phyloP scores from a whole-genome alignment of 2,888 invertebrate genomes.

The Nomada flava region DNA sequence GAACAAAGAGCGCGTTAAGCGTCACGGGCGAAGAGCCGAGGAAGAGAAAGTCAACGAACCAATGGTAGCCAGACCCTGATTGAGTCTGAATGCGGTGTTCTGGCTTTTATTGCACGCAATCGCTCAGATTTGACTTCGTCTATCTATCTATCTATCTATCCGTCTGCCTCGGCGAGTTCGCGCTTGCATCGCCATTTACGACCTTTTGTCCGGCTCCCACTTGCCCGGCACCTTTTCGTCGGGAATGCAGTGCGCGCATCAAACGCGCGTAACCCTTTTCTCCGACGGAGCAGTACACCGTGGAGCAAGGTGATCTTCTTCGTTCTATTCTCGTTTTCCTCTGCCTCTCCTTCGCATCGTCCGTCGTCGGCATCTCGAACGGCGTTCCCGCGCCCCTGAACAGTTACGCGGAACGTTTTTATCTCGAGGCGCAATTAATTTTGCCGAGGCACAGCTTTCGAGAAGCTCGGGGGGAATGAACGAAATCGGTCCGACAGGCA shows the following conservation, averaged over 20 bases:
- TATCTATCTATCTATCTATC: background rate
- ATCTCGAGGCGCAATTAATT: too few species aligned
- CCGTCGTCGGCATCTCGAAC: too few species aligned
- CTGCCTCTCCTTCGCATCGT: background rate
- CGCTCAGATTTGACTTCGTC: constrained; percentile 54
- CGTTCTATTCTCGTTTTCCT: background rate
- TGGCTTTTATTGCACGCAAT: constrained; percentile 68
- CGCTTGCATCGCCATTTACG: constrained; percentile 56
- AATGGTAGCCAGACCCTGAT: constrained; percentile 61
- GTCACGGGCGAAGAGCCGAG: constrained; percentile 63
- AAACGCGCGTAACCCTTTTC: constrained; percentile 24
- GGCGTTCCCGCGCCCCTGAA: too few species aligned
- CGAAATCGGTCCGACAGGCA: background rate
- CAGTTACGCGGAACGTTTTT: too few species aligned
- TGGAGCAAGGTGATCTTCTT: background rate
- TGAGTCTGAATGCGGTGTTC: constrained; percentile 65
- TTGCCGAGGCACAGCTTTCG: too few species aligned
- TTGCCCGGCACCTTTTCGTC: constrained; percentile 41
- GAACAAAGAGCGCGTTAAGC: constrained; percentile 63
- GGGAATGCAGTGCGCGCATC: constrained; percentile 45
- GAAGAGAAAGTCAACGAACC: constrained; percentile 71
- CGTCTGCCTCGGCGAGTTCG: background rate
- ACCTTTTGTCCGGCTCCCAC: constrained; percentile 54
- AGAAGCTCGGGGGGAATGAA: background rate
- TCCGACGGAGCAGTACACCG: constrained; percentile 7